Conservation (phyloP, 2,888 invertebrate genomes). For the Thereva nobilitata region DNA sequence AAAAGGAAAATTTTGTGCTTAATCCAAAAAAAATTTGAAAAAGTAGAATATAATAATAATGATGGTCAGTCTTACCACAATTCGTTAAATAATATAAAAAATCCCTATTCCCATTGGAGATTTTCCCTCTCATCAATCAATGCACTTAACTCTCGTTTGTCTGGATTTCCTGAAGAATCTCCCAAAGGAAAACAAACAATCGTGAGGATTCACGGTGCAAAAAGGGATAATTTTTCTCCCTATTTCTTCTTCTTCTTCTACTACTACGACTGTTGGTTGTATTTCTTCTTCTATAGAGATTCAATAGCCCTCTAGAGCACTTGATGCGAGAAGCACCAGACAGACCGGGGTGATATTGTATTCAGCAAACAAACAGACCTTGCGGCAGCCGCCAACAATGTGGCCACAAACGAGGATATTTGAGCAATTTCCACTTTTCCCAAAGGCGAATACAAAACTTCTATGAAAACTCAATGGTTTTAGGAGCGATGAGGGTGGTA, state of each 20-base stretch:
- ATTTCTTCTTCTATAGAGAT: not conserved
- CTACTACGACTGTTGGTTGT: no score
- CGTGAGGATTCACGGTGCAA: constrained; percentile 13
- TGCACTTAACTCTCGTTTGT: not conserved
- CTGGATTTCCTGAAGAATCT: constrained; percentile 14
- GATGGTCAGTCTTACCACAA: no score
- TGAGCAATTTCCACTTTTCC: constrained; percentile 34
- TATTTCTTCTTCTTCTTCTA: no score
- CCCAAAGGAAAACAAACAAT: constrained; percentile 28
- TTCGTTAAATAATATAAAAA: no score
- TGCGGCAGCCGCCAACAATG: constrained; percentile 22
- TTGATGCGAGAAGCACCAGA: not conserved
- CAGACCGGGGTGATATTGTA: no score
- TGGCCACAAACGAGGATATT: constrained; percentile 26
- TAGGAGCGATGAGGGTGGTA: not conserved
- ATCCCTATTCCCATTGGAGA: not conserved
- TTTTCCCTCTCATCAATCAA: constrained; percentile 10
- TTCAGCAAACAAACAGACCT: constrained; percentile 26
- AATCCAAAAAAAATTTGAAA: no score
- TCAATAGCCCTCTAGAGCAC: constrained; percentile 26
- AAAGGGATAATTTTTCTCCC: not conserved
- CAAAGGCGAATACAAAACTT: constrained; percentile 28
- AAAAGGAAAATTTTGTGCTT: no score
- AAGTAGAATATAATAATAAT: no score
- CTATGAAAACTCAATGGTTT: constrained; percentile 28